phyloP scores from a whole-genome alignment of 2,113 vertebrate genomes.

The Coturnix japonica region DNA sequence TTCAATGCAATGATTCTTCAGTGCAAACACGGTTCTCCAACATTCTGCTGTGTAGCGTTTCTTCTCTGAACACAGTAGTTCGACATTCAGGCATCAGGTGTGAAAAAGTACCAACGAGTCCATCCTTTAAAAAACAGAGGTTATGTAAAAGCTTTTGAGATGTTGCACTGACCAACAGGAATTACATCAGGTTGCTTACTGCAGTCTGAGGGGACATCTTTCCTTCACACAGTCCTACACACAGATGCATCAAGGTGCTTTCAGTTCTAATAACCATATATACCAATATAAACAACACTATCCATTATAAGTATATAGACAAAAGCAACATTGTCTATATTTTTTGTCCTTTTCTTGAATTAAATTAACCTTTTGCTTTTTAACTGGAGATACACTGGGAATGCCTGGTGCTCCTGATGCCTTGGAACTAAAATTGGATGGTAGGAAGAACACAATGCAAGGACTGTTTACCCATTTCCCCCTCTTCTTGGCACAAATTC shows the following conservation, averaged over 20 bases:
- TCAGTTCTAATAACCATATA: background rate
- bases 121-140: background rate
- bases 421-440: background rate
- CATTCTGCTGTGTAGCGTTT: background rate
- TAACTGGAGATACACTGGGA: background rate
- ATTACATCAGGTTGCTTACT: background rate
- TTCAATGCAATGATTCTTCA: constrained; percentile 2
- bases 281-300: background rate
- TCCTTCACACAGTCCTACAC: background rate
- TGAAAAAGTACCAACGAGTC: background rate
- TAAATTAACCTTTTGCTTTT: background rate
- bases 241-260: background rate
- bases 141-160: background rate
- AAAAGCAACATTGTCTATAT: background rate
- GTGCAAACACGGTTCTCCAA: constrained; percentile 5
- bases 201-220: background rate
- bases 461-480: background rate
- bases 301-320: background rate
- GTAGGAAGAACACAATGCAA: background rate
- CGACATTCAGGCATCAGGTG: background rate
- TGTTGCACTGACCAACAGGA: background rate
- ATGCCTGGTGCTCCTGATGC: background rate
- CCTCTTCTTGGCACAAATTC: background rate
- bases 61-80: background rate
- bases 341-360: background rate